These are phyloP conservation scores for Acanthopagrus latus DNA, from an alignment of 2,797 vertebrate genomes.

Conservation along the genomic window DNA sequence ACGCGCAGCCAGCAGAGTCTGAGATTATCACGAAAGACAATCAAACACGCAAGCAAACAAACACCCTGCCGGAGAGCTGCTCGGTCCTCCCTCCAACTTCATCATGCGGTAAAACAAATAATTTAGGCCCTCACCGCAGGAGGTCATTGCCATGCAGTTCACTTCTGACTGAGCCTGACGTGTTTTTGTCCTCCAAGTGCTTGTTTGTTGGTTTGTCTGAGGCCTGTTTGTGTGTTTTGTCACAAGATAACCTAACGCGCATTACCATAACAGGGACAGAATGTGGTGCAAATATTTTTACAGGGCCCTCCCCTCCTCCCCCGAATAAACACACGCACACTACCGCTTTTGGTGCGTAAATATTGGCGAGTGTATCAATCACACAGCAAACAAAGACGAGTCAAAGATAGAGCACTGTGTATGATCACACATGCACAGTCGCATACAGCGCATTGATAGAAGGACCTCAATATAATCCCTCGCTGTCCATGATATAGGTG, in stretches of 20 bases:
- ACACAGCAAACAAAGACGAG: conserved; percentile 52
- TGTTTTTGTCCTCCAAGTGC: conserved; percentile 61
- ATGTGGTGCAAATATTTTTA: conserved; percentile 68
- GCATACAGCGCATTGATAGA: background rate
- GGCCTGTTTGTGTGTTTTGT: conserved; percentile 66
- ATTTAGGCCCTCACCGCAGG: conserved; percentile 40
- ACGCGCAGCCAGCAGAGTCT: conserved; percentile 31
- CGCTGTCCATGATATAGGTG: conserved; percentile 25
- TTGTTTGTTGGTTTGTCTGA: conserved; percentile 64
- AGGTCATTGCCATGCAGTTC: conserved; percentile 50
- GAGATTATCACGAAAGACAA: conserved; percentile 57
- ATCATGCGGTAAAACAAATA: conserved; percentile 63
- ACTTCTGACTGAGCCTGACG: conserved; percentile 35
- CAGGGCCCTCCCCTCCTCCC: conserved; percentile 26
- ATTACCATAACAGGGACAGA: conserved; percentile 54
- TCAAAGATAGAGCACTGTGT: conserved; percentile 24
- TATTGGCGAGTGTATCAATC: conserved; percentile 56
- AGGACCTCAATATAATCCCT: background rate
- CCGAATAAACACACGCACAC: conserved; percentile 61
- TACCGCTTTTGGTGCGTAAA: conserved; percentile 51
- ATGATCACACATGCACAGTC: conserved; percentile 1
- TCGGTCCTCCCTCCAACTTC: conserved; percentile 34
- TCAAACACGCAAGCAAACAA: conserved; percentile 49
- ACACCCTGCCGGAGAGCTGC: conserved; percentile 37
- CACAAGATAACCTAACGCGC: conserved; percentile 60